These are phyloP conservation scores for Cantharis lateralis DNA, from an alignment of 2,888 invertebrate genomes.

Conservation along the genomic window DNA sequence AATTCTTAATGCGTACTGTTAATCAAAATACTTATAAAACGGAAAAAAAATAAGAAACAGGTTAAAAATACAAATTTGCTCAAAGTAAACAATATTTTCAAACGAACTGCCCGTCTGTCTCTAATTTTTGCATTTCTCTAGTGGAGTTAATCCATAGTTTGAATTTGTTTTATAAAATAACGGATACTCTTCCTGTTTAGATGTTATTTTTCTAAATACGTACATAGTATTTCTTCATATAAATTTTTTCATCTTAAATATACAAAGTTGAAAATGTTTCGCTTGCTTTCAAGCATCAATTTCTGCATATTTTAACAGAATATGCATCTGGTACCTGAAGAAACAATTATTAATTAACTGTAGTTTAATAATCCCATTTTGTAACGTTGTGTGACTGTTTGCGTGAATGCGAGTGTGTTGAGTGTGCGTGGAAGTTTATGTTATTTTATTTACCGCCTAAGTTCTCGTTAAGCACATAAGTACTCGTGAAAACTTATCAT, in stretches of 20 bases:
- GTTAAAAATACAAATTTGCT: constrained; percentile 22
- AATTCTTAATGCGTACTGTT: constrained; percentile 15
- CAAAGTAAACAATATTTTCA: constrained; percentile 29
- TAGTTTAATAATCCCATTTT: background rate
- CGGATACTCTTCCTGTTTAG: background rate
- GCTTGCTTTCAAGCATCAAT: background rate
- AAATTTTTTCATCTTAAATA: background rate
- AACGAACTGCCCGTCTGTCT: constrained; percentile 15
- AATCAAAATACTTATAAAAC: background rate
- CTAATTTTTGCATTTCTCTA: background rate
- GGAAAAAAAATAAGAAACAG: background rate
- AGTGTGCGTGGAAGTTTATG: background rate
- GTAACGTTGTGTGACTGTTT: background rate
- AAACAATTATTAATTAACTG: background rate
- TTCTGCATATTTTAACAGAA: background rate
- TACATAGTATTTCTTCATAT: background rate
- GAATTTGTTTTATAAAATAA: background rate
- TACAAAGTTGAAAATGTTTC: background rate
- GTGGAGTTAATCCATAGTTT: background rate
- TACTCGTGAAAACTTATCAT: background rate
- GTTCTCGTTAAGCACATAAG: background rate
- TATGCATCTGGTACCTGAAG: background rate
- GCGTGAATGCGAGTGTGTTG: background rate
- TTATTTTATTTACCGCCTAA: background rate
- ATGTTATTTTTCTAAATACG: background rate